Evolutionary conservation across 2,797 vertebrate genomes (phyloP), one percentile per base, ranked within the genome.

Genomic region (Ara ararauna): DNA sequence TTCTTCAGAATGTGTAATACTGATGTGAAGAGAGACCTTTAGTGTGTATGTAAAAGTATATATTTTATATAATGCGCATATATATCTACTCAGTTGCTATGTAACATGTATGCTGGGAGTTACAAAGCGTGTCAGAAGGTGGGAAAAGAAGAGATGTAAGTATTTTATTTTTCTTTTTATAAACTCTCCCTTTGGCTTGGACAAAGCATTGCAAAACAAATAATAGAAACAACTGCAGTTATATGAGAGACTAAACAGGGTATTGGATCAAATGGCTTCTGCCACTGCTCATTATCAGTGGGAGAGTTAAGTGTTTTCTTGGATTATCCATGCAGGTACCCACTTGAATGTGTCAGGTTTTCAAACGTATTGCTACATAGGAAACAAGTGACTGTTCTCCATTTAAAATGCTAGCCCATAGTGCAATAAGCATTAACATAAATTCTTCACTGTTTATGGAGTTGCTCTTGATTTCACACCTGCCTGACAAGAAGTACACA

Each of bases 31-130:
- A 50, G 51, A 83, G 74, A 54, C 32, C 40, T 75, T 38, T 32
- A 85, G 97, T 72, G 83, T 91, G 87, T 94, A 78, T 92, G 93
- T 91, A 84, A 95, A 92, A 92, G 65, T 92, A 87, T 89, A 89
- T 95, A 93, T 96, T 95, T 97, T 96, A 91, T 96, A 95, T 88
- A 93, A 94, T 54, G 76, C 24, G 11, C 54, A 71, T 89, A 94
- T 65, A 85, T 87, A 81, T 44, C 40, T 54, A 85, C 58, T 92
- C 88, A 94, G 61, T 60, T 71, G 75, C 72, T 81, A 53, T 85
- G 87, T 92, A 85, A 95, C 48, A 15, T 72, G 68, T 85, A 73
- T 68, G 64, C 89, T 68, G 83, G 67, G 64, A 85, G 62, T 88
- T 78, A 66, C 40, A 42, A 66, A 83, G 70, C 1, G 40, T 87